Base-by-base conservation (phyloP, 2,888 invertebrate species). In the Altica lythri region DNA sequence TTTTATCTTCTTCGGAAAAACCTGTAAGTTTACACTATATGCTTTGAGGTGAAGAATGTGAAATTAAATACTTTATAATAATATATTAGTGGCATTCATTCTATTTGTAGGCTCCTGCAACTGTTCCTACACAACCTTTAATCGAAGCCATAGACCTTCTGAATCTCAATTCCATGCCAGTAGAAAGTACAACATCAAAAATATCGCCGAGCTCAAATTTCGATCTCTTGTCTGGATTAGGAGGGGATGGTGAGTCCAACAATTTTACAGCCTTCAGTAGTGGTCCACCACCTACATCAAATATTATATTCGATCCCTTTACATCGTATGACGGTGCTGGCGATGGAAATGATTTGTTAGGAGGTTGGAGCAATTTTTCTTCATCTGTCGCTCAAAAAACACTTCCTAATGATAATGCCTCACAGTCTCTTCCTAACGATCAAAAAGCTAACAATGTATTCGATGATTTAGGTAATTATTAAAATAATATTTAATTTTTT, bases 361-460 rank as follows among this genome's bases (percentile, higher is more conserved):
- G 68, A 5, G 70, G 68, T 40, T 74, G 74, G 74, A 57, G 60
- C 54, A 54, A 65, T 48, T 65, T 68, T 50, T 38, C 63, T 8
- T 53, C 62, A n/a, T 6, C 27, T n/a, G 10, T 27, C 4, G 35
- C 43, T 10, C 47, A 46, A 29, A 35, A 19, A 13, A 9, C 22
- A 2, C 12, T 13, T 5, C 14, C 35, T 6, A n/a, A 17, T 4
- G 29, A 29, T 12, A 53, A 50, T 34, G 22, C 35, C 44, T 8
- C 29, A 45, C 1, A 45, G n/a, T 29, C 29, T 29, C n/a, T 29
- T 9, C 30, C 30, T 8, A 53, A 82, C 69, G 64, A 80, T 69
- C 68, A 81, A 63, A 60, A 79, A 57, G 70, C 79, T 58, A 77
- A 77, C 61, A 90, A 91, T 74, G 88, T 90, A 2, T 90, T 91